Base-by-base conservation (phyloP, 2,113 vertebrate genomes). In the Seriola dumerili region DNA sequence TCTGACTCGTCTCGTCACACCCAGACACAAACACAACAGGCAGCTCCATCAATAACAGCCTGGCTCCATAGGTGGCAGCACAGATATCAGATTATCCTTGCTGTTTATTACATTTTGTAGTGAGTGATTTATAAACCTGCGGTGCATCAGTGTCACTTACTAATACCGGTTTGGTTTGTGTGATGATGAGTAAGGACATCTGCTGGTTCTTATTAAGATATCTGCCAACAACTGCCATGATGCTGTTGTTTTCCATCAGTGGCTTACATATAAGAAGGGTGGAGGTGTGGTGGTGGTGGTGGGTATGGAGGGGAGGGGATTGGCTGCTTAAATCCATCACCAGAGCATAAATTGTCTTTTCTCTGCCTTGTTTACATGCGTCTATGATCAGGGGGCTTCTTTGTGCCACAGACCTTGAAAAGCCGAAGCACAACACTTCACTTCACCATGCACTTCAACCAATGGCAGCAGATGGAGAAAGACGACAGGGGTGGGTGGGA, bases 331-430 rank as follows among this genome's bases (percentile, higher is more conserved):
- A 85, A 92, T 94, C 89, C 57, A 78, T 93, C 91, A 83, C 62
- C 70, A 61, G 68, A 83, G 81, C 78, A 86, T 86, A 88, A 89
- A 94, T 87, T 75, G 70, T 79, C 86, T 92, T 90, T 91, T 91
- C 86, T 87, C 52, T 64, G 78, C 86, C 72, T 88, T 93, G 92
- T 95, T 95, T 94, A 90, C 90, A 67, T 85, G 83, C 25, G 42
- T 55, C 67, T 36, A 54, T 91, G 87, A 85, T 90, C 54, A 4
- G 44, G 42, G 71, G 54, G 69, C 21, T 58, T 72, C 71, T 93
- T 85, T 92, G 86, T 84, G 75, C 71, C 82, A 61, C 25, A 13
- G 77, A 88, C 90, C 90, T 91, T 89, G 88, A 91, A 90, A 88
- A 81, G 62, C 81, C 78, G 76, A 88, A 89, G 71, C 85, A 77